Percentiles rank a stretch among this genome's conserved stretches.
phyloP scores from a whole-genome alignment of 2,113 vertebrate genomes.

The Nyctibius bracteatus region DNA sequence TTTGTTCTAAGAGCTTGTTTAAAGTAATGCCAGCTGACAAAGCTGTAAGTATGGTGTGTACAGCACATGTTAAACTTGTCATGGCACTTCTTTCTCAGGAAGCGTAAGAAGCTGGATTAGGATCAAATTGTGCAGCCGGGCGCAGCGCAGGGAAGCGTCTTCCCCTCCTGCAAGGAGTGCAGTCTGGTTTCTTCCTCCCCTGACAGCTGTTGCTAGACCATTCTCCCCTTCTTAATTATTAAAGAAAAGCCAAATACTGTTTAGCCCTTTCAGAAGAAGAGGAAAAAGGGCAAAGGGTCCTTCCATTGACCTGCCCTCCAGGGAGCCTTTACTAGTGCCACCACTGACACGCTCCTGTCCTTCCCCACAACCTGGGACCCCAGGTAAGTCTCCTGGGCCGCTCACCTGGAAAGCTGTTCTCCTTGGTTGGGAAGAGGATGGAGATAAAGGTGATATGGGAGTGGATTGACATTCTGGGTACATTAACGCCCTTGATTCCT shows the following conservation, averaged over 20 bases:
- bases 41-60: background rate
- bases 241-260: background rate
- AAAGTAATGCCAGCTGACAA: constrained; percentile 35
- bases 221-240: background rate
- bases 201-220: background rate
- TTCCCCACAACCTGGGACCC: background rate
- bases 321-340: background rate
- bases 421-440: background rate
- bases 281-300: background rate
- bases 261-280: background rate
- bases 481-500: background rate
- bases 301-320: background rate
- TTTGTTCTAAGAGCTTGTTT: constrained; percentile 35
- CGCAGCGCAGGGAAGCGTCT: background rate
- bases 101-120: constrained; percentile 36
- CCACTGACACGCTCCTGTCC: background rate
- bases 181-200: background rate
- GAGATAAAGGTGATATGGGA: background rate
- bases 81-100: constrained; percentile 23
- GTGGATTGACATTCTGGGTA: background rate
- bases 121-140: constrained; percentile 8
- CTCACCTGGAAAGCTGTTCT: background rate
- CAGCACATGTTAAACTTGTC: background rate
- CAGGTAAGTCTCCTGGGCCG: background rate
- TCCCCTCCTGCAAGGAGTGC: constrained; percentile 5